Evolutionary conservation across 1,140 invertebrate genomes (phyloP), one percentile per base, ranked within the genome.

Genomic region (Drosophila equinoxialis): DNA sequence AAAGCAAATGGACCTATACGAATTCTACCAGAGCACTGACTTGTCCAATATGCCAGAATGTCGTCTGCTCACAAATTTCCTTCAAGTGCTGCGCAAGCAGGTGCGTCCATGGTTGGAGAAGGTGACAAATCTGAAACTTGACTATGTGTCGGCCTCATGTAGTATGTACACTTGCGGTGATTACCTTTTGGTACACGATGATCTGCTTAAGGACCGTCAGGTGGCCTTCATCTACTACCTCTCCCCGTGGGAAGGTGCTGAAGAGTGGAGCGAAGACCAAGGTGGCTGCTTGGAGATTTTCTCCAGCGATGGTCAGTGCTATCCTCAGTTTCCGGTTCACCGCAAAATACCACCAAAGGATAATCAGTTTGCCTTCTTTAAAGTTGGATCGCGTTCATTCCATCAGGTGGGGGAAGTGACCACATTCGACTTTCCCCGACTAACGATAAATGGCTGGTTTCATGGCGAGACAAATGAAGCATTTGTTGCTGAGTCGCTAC

Each of bases 391-490:
- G 10, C 81, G 82, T 39, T 92, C 90, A 41, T 92, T 91, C 66
- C 90, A 92, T 70, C 92, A 95, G 93, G 95, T 96, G 33, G 93
- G 94, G 8, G 96, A 96, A 92, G 94, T 96, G 35, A 91, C 93
- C 5, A 94, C 94, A 6, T 90, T 94, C 65, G 93, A 95, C 71
- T 93, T 94, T 77, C 94, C 93, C 41, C 93, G 95, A 51, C 93
- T 95, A 68, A 95, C 95, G 14, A 95, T 96, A 57, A 96, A 96
- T 78, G 96, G 96, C 41, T 96, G 96, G 95, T 96, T 96, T 87
- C 95, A 96, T 89, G 95, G 94, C 1, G 93, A 90, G 11, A 90
- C 87, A 10, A 92, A 92, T 55, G 77, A 90, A 37, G 87, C 90
- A n/a, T 71, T 81, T 11, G 72, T 82, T 1, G 80, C 74, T 7